A percentile compares a stretch with the other conserved stretches of the same genome.
Evolutionary conservation across 1,140 invertebrate genomes (phyloP).

Genomic region (Ectropis grisescens): DNA sequence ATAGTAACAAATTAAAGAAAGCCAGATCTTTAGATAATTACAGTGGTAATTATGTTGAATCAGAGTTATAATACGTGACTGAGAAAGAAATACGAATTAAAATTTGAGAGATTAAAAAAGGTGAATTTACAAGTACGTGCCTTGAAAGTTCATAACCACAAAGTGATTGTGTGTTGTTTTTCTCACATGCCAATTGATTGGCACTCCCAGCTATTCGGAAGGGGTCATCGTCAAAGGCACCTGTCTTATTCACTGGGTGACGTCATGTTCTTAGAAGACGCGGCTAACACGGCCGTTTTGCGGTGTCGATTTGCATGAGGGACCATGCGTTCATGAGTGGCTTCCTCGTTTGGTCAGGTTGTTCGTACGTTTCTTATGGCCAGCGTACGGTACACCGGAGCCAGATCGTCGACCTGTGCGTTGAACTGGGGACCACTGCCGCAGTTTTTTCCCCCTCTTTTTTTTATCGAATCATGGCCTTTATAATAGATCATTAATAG

Average conservation of each 20-base stretch:
- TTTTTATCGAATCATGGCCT: conserved; percentile 9
- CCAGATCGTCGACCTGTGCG: conserved; percentile 57
- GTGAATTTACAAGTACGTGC: too few species aligned
- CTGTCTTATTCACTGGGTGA: conserved; percentile 48
- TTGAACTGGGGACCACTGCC: conserved; percentile 50
- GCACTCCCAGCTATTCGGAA: conserved; percentile 11
- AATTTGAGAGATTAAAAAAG: too few species aligned
- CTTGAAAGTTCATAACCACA: too few species aligned
- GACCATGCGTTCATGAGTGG: conserved; percentile 20
- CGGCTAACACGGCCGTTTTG: conserved; percentile 29
- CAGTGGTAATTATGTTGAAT: too few species aligned
- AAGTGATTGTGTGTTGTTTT: too few species aligned
- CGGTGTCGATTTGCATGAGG: conserved; percentile 24
- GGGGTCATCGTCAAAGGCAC: conserved; percentile 29
- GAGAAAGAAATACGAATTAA: too few species aligned
- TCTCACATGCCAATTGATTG: too few species aligned
- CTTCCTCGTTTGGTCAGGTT: conserved; percentile 34
- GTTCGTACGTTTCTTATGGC: conserved; percentile 48
- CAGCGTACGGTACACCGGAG: conserved; percentile 53
- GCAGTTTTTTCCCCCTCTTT: conserved; percentile 17
- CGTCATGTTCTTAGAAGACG: conserved; percentile 40
- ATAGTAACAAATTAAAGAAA: too few species aligned
- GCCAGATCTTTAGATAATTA: too few species aligned
- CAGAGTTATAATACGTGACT: too few species aligned
- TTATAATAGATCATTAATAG: too few species aligned